A percentile compares a stretch with the other conserved stretches of the same genome.
These are phyloP conservation scores for Aphodius sticticus DNA, from an alignment of 2,888 invertebrate species.

Conservation along the genomic window DNA sequence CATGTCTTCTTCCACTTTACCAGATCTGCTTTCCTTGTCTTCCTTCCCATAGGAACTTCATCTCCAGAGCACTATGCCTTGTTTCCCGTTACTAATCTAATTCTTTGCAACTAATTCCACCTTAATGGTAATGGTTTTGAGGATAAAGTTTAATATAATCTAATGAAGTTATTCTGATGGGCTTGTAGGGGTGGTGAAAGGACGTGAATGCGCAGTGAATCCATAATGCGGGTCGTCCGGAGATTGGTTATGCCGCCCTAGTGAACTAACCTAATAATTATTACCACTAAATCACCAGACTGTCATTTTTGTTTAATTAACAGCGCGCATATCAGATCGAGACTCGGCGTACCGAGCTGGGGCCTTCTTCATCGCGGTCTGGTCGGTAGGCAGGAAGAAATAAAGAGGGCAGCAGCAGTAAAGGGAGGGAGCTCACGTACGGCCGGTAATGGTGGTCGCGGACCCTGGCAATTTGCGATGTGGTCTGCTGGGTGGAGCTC, in stretches of 20 bases:
- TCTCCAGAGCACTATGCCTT: too few species aligned
- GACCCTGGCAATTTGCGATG: conserved; percentile 50
- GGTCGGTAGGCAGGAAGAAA: neutral
- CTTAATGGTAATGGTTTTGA: too few species aligned
- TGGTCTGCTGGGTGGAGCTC: conserved; percentile 44
- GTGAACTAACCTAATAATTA: conserved; percentile 52
- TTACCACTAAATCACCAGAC: conserved; percentile 56
- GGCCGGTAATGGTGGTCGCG: conserved; percentile 53
- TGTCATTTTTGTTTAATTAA: conserved; percentile 59
- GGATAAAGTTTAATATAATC: neutral
- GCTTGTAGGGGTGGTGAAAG: neutral
- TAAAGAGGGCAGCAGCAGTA: conserved; percentile 24
- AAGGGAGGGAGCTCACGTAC: conserved; percentile 52
- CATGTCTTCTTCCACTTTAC: too few species aligned
- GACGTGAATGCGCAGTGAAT: neutral
- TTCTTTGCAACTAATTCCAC: too few species aligned
- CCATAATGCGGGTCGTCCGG: neutral
- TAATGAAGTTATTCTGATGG: neutral
- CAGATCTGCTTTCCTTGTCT: too few species aligned
- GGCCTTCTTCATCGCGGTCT: neutral
- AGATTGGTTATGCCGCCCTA: conserved; percentile 4
- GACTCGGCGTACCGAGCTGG: conserved; percentile 47
- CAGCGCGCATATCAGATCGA: conserved; percentile 54
- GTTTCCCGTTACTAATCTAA: too few species aligned
- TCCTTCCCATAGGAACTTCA: too few species aligned